Evolutionary conservation across 2,888 invertebrate species (phyloP).

Genomic region (Pristionchus exspectatus): DNA sequence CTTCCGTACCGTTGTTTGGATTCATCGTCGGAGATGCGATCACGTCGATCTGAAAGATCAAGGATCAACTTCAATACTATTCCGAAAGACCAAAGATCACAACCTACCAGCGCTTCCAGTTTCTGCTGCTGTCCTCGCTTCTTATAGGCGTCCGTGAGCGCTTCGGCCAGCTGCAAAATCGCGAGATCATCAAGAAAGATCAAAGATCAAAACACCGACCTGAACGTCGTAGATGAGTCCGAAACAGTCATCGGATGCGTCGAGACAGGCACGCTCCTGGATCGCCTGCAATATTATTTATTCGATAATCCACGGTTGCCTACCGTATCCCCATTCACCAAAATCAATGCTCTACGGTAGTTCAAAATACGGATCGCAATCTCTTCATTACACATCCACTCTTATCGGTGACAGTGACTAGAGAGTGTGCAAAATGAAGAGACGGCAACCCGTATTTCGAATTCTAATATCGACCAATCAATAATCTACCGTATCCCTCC

Average conservation of each 20-base stretch:
- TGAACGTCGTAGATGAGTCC: constrained; percentile 47
- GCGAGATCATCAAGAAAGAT: not conserved
- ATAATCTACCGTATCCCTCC: not conserved
- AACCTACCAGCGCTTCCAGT: constrained; percentile 45
- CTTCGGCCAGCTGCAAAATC: constrained; percentile 13
- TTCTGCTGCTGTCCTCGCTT: constrained; percentile 50
- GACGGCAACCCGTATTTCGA: too few species aligned
- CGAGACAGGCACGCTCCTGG: constrained; percentile 11
- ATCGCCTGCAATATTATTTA: constrained; percentile 16
- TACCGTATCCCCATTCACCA: not conserved
- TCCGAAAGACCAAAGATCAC: not conserved
- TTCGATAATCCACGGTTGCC: not conserved
- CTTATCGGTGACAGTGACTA: too few species aligned
- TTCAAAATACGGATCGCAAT: too few species aligned
- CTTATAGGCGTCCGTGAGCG: constrained; percentile 40
- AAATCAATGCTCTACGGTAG: too few species aligned
- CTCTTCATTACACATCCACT: too few species aligned
- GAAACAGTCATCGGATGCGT: constrained; percentile 53
- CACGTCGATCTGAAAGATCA: not conserved
- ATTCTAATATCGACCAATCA: too few species aligned
- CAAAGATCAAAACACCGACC: not conserved
- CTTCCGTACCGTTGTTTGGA: constrained; percentile 22
- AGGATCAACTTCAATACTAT: constrained; percentile 5
- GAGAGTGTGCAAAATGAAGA: too few species aligned
- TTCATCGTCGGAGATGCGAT: constrained; percentile 32